Evolutionary conservation across 2,113 vertebrate species (phyloP), one percentile per base, ranked within the genome.

Genomic region (Tautogolabrus adspersus): DNA sequence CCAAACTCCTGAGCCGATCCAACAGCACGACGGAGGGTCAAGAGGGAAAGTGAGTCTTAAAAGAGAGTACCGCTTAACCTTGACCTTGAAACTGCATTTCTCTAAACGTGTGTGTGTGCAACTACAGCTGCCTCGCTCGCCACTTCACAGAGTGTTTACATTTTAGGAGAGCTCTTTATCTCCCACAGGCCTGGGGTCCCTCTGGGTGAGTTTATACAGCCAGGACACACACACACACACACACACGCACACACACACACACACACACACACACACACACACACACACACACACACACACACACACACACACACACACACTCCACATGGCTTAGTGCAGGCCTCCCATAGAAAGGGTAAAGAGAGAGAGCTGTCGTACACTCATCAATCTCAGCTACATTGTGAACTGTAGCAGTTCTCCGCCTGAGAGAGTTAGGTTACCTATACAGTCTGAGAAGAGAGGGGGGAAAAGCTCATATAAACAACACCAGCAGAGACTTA

Each of bases 61-160:
- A 92, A 91, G 90, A 92, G 88, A 78, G 79, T 56, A 77, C 83
- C 81, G 93, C 93, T 95, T 95, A 93, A 95, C 94, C 94, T 94
- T 94, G 93, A 95, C 94, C 93, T 80, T 90, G 80, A 78, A 77
- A 81, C 42, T 85, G 85, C 90, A 90, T 93, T 91, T 90, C 87
- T 92, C 87, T 73, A 85, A 91, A 89, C 87, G 85, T 89, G 79
- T 89, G 79, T 89, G 86, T 93, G 92, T 88, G 85, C 85, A 75
- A 82, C 89, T 89, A 88, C 91, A 91, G 93, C 91, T 93, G 93
- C 91, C 89, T 87, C 56, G 83, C 86, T 91, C 83, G 64, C 88
- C 92, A 93, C 93, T 92, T 95, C 93, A 94, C 83, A 94, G 91
- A 88, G 82, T 95, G 95, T 95, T 95, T 95, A 95, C 92, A 93